Evolutionary conservation across 2,113 vertebrate species (phyloP).

Genomic region (Corythoichthys intestinalis): DNA sequence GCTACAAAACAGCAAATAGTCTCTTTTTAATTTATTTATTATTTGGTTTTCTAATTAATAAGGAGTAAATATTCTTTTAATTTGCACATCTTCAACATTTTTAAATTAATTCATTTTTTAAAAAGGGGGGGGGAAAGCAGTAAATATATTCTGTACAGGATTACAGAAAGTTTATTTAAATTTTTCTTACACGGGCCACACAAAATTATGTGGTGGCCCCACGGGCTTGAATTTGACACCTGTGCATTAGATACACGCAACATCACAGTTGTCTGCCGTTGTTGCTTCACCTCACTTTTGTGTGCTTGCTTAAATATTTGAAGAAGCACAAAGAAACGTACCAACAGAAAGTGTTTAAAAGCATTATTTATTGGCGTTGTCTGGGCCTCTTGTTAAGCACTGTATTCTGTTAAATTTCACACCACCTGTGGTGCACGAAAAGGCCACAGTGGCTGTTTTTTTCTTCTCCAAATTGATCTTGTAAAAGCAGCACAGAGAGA

Average conservation of each 20-base stretch:
- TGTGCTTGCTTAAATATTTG: conserved; percentile 43
- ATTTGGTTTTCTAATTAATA: no score
- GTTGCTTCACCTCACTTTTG: conserved; percentile 6
- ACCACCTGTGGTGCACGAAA: conserved; percentile 23
- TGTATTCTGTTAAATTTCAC: conserved; percentile 14
- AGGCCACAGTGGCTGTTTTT: conserved; percentile 11
- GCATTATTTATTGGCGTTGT: background rate
- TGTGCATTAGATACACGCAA: conserved; percentile 12
- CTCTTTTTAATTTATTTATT: no score
- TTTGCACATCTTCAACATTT: no score
- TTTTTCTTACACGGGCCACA: no score
- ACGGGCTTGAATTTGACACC: no score
- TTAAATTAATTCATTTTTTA: no score
- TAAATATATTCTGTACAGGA: no score
- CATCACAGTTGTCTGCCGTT: background rate
- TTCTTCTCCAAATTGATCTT: conserved; percentile 33
- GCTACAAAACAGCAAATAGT: no score
- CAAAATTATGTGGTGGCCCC: no score
- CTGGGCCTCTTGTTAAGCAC: background rate
- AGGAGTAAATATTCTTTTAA: no score
- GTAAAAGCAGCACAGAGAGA: conserved; percentile 9
- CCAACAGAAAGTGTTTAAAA: conserved; percentile 1
- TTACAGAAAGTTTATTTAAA: no score
- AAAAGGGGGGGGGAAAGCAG: no score
- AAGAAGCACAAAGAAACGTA: conserved; percentile 19